Base-by-base conservation (phyloP, 2,888 invertebrate genomes). In the Siphonodentalium dalli region DNA sequence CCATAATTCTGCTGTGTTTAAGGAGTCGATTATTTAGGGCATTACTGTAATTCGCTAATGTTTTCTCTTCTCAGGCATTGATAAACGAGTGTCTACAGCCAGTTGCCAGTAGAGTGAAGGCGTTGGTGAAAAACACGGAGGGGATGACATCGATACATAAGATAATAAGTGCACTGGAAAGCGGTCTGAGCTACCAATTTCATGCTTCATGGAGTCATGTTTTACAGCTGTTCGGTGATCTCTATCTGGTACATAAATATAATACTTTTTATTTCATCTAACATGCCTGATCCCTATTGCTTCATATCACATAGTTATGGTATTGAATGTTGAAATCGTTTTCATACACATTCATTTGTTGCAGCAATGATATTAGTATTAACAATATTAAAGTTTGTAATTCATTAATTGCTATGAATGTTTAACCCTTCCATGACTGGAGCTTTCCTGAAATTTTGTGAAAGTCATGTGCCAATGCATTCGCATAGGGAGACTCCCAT, bases 131-230 rank as follows among this genome's bases (percentile, higher is more conserved):
- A 1, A 84, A 69, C 77, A 15, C 84, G 85, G 49, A 57, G 3
- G 33, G 58, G 0, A 39, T 1, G 64, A 74, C 65, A 77, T 80
- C 69, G 72, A 82, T 73, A 37, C 72, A 76, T 50, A 79, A 77
- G 55, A 65, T 82, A 57, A 83, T 87, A 61, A 75, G 78, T 23
- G 69, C 80, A 3, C 71, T 88, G 28, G 85, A 86, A 67, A 76
- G 77, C 38, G 85, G 87, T 13, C 80, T 89, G 43, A 85, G 86
- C 42, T 88, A 87, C 75, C 87, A 88, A 75, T 89, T 86, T 71
- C 85, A 87, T 69, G 82, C 82, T 29, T 85, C 87, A 0, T 89
- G 89, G 88, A 84, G 85, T 62, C 85, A 87, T 58, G 86, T 89
- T 28, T 80, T 89, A 20, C 85, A 87, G 69, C 74, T 88, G 6